phyloP scores from a whole-genome alignment of 2,888 invertebrate species.

The Drosophila cognata region DNA sequence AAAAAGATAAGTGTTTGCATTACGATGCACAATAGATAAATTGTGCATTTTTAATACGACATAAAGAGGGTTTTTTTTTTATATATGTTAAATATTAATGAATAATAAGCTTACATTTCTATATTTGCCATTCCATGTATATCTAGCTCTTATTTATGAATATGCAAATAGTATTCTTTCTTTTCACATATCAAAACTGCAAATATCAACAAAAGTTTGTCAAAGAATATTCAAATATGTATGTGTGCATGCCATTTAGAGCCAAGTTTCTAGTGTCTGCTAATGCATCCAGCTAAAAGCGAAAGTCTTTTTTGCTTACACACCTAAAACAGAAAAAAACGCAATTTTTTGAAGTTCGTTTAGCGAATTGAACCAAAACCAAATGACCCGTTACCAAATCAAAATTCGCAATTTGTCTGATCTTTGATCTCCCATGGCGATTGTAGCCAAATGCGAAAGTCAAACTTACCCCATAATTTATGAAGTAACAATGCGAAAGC shows the following conservation, averaged over 20 bases:
- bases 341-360: neutral
- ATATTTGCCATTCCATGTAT: neutral
- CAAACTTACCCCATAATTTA: slow-evolving; percentile 1
- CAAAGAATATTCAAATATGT: neutral
- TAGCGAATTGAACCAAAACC: slow-evolving; percentile 3
- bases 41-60: neutral
- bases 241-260: neutral
- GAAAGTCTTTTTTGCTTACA: slow-evolving; percentile 37
- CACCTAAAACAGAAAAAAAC: slow-evolving; percentile 2
- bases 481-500: slow-evolving; percentile 4
- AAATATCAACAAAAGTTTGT: slow-evolving; percentile 14
- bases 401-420: slow-evolving; percentile 14
- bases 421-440: slow-evolving; percentile 10
- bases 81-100: neutral
- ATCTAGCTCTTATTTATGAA: neutral
- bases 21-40: slow-evolving; percentile 25
- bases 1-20: slow-evolving; percentile 16
- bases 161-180: slow-evolving; percentile 3
- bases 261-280: slow-evolving; percentile 27
- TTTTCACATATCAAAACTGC: neutral
- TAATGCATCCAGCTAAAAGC: slow-evolving; percentile 43
- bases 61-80: neutral
- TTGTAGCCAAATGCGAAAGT: slow-evolving; percentile 17
- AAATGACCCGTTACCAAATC: slow-evolving; percentile 1
- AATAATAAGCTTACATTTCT: neutral